Evolutionary conservation across 2,888 invertebrate species (phyloP).

Genomic region (Standfussiana lucernea): DNA sequence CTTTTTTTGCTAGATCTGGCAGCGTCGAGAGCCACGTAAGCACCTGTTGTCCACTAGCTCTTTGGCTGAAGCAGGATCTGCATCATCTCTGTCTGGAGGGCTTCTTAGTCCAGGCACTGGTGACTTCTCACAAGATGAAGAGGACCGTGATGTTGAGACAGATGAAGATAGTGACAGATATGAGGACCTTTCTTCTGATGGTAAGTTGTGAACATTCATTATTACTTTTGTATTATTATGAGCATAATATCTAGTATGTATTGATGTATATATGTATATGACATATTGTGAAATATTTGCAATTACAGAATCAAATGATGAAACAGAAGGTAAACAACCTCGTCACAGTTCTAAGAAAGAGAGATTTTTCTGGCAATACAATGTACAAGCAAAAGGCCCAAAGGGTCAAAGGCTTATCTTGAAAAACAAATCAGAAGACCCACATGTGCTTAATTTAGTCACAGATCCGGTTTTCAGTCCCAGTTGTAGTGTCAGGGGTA

Average conservation of each 20-base stretch:
- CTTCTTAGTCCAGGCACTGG: slow-evolving; percentile 95
- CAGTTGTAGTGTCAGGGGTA: slow-evolving; percentile 96
- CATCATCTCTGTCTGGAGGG: slow-evolving; percentile 95
- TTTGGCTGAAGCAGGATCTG: slow-evolving; percentile 95
- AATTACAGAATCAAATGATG: slow-evolving; percentile 92
- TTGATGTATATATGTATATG: background rate
- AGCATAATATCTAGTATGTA: background rate
- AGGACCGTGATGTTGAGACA: slow-evolving; percentile 93
- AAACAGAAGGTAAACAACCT: slow-evolving; percentile 88
- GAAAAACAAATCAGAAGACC: slow-evolving; percentile 96
- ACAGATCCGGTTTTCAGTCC: slow-evolving; percentile 99
- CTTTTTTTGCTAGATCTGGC: slow-evolving; percentile 92
- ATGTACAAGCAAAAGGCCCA: slow-evolving; percentile 99
- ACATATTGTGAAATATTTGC: slow-evolving; percentile 30
- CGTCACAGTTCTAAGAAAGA: slow-evolving; percentile 92
- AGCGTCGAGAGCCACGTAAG: slow-evolving; percentile 95
- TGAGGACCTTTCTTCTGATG: slow-evolving; percentile 96
- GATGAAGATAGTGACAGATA: slow-evolving; percentile 97
- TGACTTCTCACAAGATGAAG: slow-evolving; percentile 95
- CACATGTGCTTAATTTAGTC: slow-evolving; percentile 96
- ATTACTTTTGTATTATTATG: slow-evolving; percentile 2
- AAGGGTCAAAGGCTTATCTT: slow-evolving; percentile 97
- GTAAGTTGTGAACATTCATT: slow-evolving; percentile 72
- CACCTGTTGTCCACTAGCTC: slow-evolving; percentile 96
- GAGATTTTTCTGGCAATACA: slow-evolving; percentile 99